Evolutionary conservation across 2,797 vertebrate species (phyloP).

Genomic region (Zenarchopterus dispar): DNA sequence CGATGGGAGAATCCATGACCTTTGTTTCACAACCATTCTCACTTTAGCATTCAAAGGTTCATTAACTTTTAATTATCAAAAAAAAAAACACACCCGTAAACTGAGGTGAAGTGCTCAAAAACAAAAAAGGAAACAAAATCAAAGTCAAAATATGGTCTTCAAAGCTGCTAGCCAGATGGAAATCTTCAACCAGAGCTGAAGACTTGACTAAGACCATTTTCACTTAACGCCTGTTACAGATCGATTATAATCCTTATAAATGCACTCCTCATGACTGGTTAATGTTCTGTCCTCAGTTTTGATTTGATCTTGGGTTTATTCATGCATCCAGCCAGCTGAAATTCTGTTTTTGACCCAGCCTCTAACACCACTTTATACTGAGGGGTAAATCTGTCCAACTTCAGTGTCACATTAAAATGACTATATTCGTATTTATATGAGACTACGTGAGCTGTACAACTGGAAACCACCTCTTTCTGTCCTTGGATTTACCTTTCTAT

Average conservation of each 20-base stretch:
- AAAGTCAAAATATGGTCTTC: not conserved
- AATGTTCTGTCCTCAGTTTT: slow-evolving; percentile 69
- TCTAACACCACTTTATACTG: not conserved
- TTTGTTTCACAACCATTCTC: no score
- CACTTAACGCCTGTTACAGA: slow-evolving; percentile 62
- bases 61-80: no score
- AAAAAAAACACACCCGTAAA: no score
- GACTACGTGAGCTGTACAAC: not conserved
- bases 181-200: slow-evolving; percentile 29
- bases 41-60: no score
- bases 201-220: slow-evolving; percentile 52
- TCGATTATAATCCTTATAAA: slow-evolving; percentile 66
- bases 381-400: slow-evolving; percentile 7
- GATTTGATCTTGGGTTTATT: slow-evolving; percentile 78
- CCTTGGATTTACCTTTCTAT: slow-evolving; percentile 19
- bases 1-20: no score
- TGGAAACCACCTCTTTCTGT: slow-evolving; percentile 7
- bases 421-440: not conserved
- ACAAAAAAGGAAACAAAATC: not conserved
- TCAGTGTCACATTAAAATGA: slow-evolving; percentile 6
- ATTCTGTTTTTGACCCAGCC: slow-evolving; percentile 16
- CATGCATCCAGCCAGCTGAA: slow-evolving; percentile 21
- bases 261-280: slow-evolving; percentile 69
- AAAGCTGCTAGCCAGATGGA: slow-evolving; percentile 12
- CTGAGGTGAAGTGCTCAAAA: not conserved